Base-by-base conservation (phyloP, 2,113 vertebrate genomes). In the Poeciliopsis prolifica region DNA sequence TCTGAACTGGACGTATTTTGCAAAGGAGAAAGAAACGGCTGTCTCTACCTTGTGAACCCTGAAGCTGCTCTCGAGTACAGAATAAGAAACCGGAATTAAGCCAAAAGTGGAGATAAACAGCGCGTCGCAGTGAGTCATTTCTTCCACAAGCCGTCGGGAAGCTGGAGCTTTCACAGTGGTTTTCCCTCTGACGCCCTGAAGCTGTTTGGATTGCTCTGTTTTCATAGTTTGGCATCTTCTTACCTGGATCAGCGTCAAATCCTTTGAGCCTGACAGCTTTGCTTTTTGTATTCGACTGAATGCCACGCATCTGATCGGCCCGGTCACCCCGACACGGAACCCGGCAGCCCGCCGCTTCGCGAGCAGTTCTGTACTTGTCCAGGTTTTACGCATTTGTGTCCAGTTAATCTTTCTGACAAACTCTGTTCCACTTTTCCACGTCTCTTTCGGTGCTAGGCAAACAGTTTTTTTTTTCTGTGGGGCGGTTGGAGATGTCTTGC, bases 171-270 rank as follows among this genome's bases (percentile, higher is more conserved):
- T 19, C 80, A 61, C 80, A 72, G 80, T 7, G 83, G 78, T 78
- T 86, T 89, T 75, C 0, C 70, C 30, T 79, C 77, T 68, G 6
- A n/a, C 69, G 67, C 87, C 85, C 73, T 63, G 58, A 75, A 80
- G 74, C 85, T 67, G 74, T 82, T 88, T 83, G 83, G 68, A 78
- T 80, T 66, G 62, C 75, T 11, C 40, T 65, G 79, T 88, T 89
- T 80, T 86, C 75, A 87, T 75, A 75, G 72, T 85, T 87, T 81
- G 88, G 73, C 84, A 81, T 92, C 78, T 86, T 78, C 76, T 69
- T 81, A 92, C 81, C 85, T 91, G 88, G 89, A 92, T 83, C 86
- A 66, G 31, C 29, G 71, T 92, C 83, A 84, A 85, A 78, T 76
- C 80, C 75, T 78, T 61, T 72, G 77, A 87, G 78, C 75, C 83